Percentiles rank a stretch among this genome's conserved stretches.
phyloP scores from a whole-genome alignment of 2,888 invertebrate species.

The Erannis defoliaria region DNA sequence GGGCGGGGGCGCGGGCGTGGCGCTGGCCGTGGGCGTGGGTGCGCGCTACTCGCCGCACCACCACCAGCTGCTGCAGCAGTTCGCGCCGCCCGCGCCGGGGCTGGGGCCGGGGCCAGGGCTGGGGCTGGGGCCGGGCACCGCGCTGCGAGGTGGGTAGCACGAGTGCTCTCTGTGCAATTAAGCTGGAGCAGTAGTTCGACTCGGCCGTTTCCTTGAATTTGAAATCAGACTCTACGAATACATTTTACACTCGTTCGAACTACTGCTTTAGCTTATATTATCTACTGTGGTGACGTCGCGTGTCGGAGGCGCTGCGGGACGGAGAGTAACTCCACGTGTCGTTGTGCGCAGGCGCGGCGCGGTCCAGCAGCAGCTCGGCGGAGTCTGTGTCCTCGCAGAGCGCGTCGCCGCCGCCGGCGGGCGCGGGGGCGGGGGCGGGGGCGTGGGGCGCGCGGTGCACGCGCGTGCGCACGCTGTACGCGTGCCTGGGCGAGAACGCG shows the following conservation, averaged over 20 bases:
- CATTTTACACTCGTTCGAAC: too few species aligned
- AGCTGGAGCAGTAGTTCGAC: too few species aligned
- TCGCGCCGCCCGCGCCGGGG: conserved; percentile 90
- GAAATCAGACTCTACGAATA: too few species aligned
- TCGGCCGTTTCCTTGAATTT: too few species aligned
- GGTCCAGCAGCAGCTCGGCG: conserved; percentile 90
- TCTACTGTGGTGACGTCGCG: too few species aligned
- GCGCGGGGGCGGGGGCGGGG: conserved; percentile 18
- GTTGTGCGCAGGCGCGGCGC: conserved; percentile 48
- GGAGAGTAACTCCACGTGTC: too few species aligned
- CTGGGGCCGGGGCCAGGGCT: too few species aligned
- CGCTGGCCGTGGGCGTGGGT: conserved; percentile 38
- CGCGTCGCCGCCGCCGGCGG: conserved; percentile 75
- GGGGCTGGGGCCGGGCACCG: too few species aligned
- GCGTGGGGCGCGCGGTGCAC: conserved; percentile 66
- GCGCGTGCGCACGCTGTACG: conserved; percentile 97
- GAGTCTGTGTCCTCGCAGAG: conserved; percentile 90
- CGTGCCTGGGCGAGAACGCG: conserved; percentile 98
- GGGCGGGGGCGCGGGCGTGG: neutral
- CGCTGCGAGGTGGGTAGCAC: conserved; percentile 37
- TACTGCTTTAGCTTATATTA: too few species aligned
- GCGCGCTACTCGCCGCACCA: conserved; percentile 77
- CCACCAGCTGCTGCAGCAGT: conserved; percentile 74
- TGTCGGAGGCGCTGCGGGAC: neutral
- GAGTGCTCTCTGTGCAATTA: too few species aligned